These are phyloP conservation scores for Coelogynopora nodosa DNA, from an alignment of 2,888 invertebrate species.

Conservation along the genomic window DNA sequence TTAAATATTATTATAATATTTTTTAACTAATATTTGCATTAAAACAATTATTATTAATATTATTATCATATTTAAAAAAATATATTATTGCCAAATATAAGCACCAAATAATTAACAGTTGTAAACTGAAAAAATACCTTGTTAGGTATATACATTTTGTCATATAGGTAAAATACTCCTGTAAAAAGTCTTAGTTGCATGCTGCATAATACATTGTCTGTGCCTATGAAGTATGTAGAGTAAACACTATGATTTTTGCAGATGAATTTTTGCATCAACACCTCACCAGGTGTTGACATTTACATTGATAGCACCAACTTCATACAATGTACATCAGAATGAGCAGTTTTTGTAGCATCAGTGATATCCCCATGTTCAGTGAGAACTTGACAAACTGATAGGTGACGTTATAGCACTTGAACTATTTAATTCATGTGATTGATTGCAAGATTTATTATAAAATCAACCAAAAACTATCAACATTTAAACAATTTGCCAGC, in stretches of 20 bases:
- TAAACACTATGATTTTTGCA: neutral
- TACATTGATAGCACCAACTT: constrained; percentile 14
- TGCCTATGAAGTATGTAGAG: neutral
- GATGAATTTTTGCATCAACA: neutral
- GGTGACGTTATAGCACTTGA: neutral
- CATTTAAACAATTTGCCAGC: constrained; percentile 15
- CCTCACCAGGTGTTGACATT: constrained; percentile 7
- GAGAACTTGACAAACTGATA: neutral
- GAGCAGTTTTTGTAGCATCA: constrained; percentile 5
- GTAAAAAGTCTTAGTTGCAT: neutral
- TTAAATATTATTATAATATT: too few species aligned
- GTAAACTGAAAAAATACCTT: too few species aligned
- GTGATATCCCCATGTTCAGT: neutral
- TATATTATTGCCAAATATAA: too few species aligned
- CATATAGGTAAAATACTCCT: neutral
- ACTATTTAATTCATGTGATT: neutral
- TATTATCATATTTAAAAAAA: too few species aligned
- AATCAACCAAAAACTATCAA: constrained; percentile 22
- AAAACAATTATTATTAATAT: too few species aligned
- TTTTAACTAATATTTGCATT: too few species aligned
- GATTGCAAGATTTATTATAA: neutral
- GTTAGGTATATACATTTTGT: neutral
- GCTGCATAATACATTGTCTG: too few species aligned
- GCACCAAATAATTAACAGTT: too few species aligned
- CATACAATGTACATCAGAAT: neutral